A percentile compares a stretch with the other conserved stretches of the same genome.
Conservation (phyloP, 2,113 vertebrate species). For the Nesoenas mayeri region DNA sequence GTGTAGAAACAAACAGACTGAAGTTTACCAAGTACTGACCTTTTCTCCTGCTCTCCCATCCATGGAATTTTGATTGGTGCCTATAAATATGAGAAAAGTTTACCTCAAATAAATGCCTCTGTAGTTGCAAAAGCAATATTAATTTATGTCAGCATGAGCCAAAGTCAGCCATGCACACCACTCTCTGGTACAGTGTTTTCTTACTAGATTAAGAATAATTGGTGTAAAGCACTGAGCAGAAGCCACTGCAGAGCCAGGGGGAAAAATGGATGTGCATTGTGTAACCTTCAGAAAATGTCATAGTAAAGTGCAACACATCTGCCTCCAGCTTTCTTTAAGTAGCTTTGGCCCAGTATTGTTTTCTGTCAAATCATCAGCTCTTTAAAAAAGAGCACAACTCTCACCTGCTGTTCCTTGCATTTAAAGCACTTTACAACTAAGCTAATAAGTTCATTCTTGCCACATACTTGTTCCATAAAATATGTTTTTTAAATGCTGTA, state of each 20-base stretch:
- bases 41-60: neutral
- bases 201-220: neutral
- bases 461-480: neutral
- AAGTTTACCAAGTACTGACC: neutral
- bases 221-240: neutral
- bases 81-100: neutral
- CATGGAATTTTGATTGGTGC: neutral
- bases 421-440: neutral
- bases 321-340: neutral
- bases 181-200: neutral
- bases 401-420: neutral
- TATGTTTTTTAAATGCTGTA: neutral
- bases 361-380: neutral
- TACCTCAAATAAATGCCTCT: neutral
- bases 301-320: neutral
- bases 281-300: constrained; percentile 6
- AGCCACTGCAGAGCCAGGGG: neutral
- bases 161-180: constrained; percentile 8
- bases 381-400: neutral
- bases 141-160: neutral
- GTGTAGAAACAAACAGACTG: neutral
- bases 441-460: neutral
- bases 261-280: neutral
- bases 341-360: neutral
- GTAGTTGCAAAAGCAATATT: neutral